These are phyloP conservation scores for Aythya baeri DNA, from an alignment of 2,113 vertebrate species.

Conservation along the genomic window DNA sequence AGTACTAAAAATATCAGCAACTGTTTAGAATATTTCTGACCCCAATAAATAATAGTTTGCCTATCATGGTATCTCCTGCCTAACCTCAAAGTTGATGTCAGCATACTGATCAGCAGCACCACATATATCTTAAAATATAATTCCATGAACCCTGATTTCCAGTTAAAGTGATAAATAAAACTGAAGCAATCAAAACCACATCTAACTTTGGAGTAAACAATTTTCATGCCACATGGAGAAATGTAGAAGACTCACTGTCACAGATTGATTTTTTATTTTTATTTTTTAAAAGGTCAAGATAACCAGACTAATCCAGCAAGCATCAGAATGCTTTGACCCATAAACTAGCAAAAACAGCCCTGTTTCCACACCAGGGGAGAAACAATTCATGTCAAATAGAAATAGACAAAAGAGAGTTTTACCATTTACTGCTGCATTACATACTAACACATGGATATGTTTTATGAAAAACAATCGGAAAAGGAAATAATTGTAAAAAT, in stretches of 20 bases:
- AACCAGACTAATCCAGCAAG: background rate
- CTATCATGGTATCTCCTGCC: background rate
- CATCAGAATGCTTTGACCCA: background rate
- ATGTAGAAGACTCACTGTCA: background rate
- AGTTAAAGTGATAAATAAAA: background rate
- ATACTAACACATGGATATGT: fast-evolving
- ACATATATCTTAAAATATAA: background rate
- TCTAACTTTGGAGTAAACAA: background rate
- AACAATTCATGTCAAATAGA: background rate
- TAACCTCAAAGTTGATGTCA: background rate
- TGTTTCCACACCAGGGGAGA: background rate
- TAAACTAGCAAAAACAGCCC: background rate
- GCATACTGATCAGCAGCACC: background rate
- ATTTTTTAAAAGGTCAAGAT: background rate
- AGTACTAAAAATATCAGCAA: background rate
- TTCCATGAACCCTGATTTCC: background rate
- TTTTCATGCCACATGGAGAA: background rate
- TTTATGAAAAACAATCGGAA: background rate
- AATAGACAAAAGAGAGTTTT: background rate
- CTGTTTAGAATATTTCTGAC: background rate
- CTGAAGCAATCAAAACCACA: background rate
- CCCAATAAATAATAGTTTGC: background rate
- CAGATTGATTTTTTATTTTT: background rate
- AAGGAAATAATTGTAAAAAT: background rate
- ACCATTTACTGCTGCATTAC: background rate